Evolutionary conservation across 53 echinoderm and acorn worm genomes (phyloP), one percentile per base, ranked within the genome.

Genomic region (Holothuria scabra): DNA sequence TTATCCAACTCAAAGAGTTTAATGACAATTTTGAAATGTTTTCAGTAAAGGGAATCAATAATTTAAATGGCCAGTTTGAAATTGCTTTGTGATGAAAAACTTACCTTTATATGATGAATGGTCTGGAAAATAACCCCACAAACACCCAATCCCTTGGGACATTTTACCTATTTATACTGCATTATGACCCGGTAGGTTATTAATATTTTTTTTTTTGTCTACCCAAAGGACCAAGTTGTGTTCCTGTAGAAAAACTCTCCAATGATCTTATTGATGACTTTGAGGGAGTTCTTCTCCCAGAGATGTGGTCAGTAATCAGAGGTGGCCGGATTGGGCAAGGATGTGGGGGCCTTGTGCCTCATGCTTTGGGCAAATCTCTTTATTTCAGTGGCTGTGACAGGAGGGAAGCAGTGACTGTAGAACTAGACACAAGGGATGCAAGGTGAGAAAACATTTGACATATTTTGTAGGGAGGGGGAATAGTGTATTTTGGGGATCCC

Each of bases 361-460:
- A 97, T 56, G 97, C 93, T 14, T 90, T 94, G 81, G 97, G 97
- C 59, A 92, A 93, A 87, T 87, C 93, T 19, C 82, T 97, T 67
- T 97, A 97, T 44, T 97, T 97, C 90, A 97, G 90, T 60, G 87
- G 81, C 18, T 97, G 97, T 87, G 97, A 90, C 22, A 35, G 87
- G 59, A 89, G 97, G 82, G 93, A 97, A 80, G 92, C 93, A 0
- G 87, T 97, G 24, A 97, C 97, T 4, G 87, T 87, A 52, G 97
- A 93, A 59, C 70, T 92, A 14, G 97, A 97, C 67, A 97, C 93
- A 1, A 90, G 78, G 64, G 48, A 30, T 8, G 88, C 88, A 19
- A 90, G 92, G 97, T 97, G 88, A 84, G 41, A 6, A 41, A 41
- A 41, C 10, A 8, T 8, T 5, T 41, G 0, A 41, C 2, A 41